Percentiles rank a stretch among this genome's conserved stretches.
These are phyloP conservation scores for Anomalospiza imberbis DNA, from an alignment of 2,797 vertebrate genomes.

Conservation along the genomic window DNA sequence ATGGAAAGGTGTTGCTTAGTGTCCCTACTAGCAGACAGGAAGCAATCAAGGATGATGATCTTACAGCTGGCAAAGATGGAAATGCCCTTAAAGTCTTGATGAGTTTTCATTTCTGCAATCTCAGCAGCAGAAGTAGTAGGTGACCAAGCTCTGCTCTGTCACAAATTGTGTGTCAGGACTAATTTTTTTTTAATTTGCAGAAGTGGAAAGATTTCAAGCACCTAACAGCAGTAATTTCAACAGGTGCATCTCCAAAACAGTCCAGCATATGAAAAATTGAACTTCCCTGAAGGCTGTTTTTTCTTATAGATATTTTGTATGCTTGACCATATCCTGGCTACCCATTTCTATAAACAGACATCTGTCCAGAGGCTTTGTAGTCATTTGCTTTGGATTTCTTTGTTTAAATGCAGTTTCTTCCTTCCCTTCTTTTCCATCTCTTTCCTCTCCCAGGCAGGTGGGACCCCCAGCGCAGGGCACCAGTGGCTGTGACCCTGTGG, in stretches of 20 bases:
- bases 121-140: background rate
- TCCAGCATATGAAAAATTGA: background rate
- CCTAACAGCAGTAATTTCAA: background rate
- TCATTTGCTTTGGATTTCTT: background rate
- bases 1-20: background rate
- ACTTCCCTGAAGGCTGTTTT: background rate
- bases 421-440: background rate
- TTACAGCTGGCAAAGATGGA: background rate
- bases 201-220: background rate
- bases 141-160: background rate
- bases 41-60: background rate
- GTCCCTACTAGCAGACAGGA: background rate
- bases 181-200: background rate
- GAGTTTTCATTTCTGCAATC: background rate
- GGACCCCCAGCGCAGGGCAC: accelerated
- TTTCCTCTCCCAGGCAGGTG: background rate
- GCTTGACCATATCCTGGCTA: background rate
- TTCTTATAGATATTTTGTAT: background rate
- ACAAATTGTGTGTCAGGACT: accelerated
- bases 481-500: background rate
- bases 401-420: background rate
- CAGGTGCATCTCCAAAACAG: background rate
- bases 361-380: background rate
- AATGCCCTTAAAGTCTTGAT: background rate
- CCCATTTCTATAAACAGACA: background rate